Evolutionary conservation across 2,888 invertebrate species (phyloP).

Genomic region (Lepetodrilus schrolli): DNA sequence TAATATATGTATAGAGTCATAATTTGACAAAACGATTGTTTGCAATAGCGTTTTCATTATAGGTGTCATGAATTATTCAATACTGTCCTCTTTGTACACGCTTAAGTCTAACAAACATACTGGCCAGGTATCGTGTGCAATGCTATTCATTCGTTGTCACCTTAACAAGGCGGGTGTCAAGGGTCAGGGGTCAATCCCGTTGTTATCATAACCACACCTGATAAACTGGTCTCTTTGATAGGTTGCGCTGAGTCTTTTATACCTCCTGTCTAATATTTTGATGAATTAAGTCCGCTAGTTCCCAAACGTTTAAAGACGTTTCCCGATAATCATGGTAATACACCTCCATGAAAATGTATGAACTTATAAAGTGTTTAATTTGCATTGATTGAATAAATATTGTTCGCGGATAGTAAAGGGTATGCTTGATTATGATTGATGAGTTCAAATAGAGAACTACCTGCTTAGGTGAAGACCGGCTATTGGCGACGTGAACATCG

Average conservation of each 20-base stretch:
- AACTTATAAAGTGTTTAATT: conserved; percentile 5
- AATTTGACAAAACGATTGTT: too few relatives aligned
- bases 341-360: conserved; percentile 4
- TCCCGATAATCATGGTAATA: too few relatives aligned
- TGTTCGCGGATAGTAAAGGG: background rate
- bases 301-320: background rate
- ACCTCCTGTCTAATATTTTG: conserved; percentile 9
- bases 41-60: too few relatives aligned
- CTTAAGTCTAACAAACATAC: too few relatives aligned
- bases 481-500: conserved; percentile 1
- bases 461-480: background rate
- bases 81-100: too few relatives aligned
- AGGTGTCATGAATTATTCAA: too few relatives aligned
- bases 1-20: too few relatives aligned
- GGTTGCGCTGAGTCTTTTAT: background rate
- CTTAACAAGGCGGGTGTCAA: too few relatives aligned
- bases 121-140: too few relatives aligned
- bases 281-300: conserved; percentile 10
- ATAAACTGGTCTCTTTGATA: background rate
- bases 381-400: conserved; percentile 4
- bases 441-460: background rate
- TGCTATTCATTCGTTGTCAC: too few relatives aligned
- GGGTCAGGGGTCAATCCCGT: too few relatives aligned
- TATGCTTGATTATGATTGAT: conserved; percentile 7
- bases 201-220: background rate